phyloP scores from a whole-genome alignment of 92 coral and sea anemone genomes.

The Zoanthus gigantus region DNA sequence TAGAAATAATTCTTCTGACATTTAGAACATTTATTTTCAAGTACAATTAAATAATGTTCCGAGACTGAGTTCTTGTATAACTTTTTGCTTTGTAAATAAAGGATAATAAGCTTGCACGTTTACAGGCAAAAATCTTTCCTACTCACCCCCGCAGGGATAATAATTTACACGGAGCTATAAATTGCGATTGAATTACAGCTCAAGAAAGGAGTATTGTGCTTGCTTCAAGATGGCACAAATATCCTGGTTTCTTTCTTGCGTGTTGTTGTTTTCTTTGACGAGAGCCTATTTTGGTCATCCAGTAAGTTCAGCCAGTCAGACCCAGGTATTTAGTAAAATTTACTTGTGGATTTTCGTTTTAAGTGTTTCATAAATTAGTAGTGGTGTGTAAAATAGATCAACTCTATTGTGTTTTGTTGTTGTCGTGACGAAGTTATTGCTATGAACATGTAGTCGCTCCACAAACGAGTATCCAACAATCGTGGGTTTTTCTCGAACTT shows the following conservation, averaged over 20 bases:
- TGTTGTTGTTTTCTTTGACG: constrained; percentile 6
- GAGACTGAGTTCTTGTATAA: too few relatives aligned
- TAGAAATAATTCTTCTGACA: too few relatives aligned
- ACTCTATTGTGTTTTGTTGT: too few relatives aligned
- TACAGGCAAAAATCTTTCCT: neutral
- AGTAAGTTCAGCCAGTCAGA: constrained; percentile 9
- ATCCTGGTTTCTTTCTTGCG: neutral
- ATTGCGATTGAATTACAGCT: constrained; percentile 26
- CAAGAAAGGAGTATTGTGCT: constrained; percentile 30
- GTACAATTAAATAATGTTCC: too few relatives aligned
- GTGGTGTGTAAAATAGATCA: too few relatives aligned
- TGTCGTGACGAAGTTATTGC: too few relatives aligned
- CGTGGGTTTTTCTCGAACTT: too few relatives aligned
- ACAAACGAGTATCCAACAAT: too few relatives aligned
- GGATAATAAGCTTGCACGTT: neutral
- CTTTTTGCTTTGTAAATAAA: too few relatives aligned
- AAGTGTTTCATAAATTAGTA: too few relatives aligned
- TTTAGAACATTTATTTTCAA: too few relatives aligned
- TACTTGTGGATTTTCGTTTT: neutral
- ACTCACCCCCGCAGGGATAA: neutral
- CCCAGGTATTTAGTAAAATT: constrained; percentile 8
- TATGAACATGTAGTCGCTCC: too few relatives aligned
- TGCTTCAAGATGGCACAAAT: constrained; percentile 13
- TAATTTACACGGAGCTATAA: neutral
- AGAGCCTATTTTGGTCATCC: constrained; percentile 16